Base-by-base conservation (phyloP, 37 sponge, comb jelly and placozoan species). In the Haliclona indistincta region DNA sequence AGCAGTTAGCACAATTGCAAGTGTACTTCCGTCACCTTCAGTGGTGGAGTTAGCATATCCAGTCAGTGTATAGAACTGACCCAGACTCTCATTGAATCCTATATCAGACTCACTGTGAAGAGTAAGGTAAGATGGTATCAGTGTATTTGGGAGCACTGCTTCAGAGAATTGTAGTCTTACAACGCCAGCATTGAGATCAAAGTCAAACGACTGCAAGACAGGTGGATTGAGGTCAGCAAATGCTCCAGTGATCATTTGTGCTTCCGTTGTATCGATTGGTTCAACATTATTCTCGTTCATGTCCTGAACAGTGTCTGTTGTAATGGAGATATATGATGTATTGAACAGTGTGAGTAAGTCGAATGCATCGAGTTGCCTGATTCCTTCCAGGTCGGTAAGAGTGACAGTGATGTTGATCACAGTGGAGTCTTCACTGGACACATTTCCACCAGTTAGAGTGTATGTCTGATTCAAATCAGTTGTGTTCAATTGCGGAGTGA, bases 141-240 rank as follows among this genome's bases (percentile, higher is more conserved):
- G 73, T 33, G 86, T 67, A 3, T 10, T 22, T 17, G 68, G n/a
- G 1, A 75, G 45, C 0, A 95, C 86, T 8, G 89, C 75, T 69
- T 95, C 96, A 68, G 32, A 38, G 56, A 92, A 95, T 4, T 29
- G n/a, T 20, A 95, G 56, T 17, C 25, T 45, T 0, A 95, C 54
- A 1, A 64, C 13, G 0, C 93, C 96, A 0, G 20, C 29, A 55
- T 95, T 81, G 20, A 88, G 55, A 78, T 95, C 93, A 37, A 91
- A 43, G 0, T 28, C 38, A 30, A 58, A 84, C 17, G 30, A 26
- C 22, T 42, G 38, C 0, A 95, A 67, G 25, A 40, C 69, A 29
- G 96, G 96, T 26, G 89, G 93, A 41, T 78, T 81, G 25, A 92
- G 72, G 54, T 95, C 93, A 39, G 96, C 89, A 85, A 71, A 70